A percentile compares a stretch with the other conserved stretches of the same genome.
phyloP scores from a whole-genome alignment of 2,888 invertebrate genomes.

The Platycheirus albimanus region DNA sequence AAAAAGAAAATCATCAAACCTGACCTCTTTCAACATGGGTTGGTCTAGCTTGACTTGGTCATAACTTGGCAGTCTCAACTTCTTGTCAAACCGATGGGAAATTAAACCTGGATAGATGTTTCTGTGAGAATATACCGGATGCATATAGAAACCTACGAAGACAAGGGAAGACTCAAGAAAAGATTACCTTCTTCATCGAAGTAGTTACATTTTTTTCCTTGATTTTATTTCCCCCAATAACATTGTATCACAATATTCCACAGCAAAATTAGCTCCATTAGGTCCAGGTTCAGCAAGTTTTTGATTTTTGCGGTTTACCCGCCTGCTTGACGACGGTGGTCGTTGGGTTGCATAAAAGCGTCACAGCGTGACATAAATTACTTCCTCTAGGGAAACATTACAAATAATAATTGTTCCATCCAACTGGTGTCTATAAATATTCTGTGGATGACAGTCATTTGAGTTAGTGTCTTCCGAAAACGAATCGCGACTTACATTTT shows the following conservation, averaged over 20 bases:
- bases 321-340: neutral
- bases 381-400: slow-evolving; percentile 70
- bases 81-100: too few relatives aligned
- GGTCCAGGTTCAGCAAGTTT: slow-evolving; percentile 67
- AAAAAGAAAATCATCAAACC: too few relatives aligned
- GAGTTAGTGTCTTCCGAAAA: slow-evolving; percentile 61
- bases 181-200: too few relatives aligned
- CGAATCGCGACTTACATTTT: slow-evolving; percentile 54
- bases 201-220: too few relatives aligned
- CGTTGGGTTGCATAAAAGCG: slow-evolving; percentile 51
- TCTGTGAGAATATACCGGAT: too few relatives aligned
- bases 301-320: slow-evolving; percentile 53
- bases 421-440: slow-evolving; percentile 70
- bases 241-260: slow-evolving; percentile 16
- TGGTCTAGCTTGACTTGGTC: too few relatives aligned
- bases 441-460: slow-evolving; percentile 51
- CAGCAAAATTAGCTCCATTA: slow-evolving; percentile 27
- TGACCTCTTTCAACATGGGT: too few relatives aligned
- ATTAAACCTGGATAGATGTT: too few relatives aligned
- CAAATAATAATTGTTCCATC: slow-evolving; percentile 48
- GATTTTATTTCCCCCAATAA: slow-evolving; percentile 34
- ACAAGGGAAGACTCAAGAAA: too few relatives aligned
- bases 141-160: too few relatives aligned
- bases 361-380: slow-evolving; percentile 64
- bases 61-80: too few relatives aligned